Evolutionary conservation across 2,888 invertebrate species (phyloP), one percentile per base, ranked within the genome.

Genomic region (Zygogramma bicolorata): DNA sequence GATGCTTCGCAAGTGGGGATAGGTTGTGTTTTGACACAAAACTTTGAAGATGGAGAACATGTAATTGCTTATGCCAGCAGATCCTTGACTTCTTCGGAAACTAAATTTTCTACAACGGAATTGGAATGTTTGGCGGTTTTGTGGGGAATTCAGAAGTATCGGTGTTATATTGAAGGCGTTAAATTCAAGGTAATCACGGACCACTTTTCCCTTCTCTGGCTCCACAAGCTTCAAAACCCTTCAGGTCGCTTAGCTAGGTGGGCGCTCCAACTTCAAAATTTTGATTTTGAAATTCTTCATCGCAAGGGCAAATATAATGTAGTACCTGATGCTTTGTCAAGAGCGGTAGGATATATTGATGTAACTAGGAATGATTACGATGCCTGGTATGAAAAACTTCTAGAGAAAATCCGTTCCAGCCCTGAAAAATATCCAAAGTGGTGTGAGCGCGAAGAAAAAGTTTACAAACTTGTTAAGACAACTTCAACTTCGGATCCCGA

Each of bases 141-240:
- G 5, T 80, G 79, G 77, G 75, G 72, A 13, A 34, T 78, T 6
- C 75, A 79, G 40, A 76, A 80, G 34, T 60, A 78, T 10, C 40
- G 76, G 49, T 68, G 27, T 13, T 80, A 78, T 68, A 31, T 31
- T 7, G 31, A 31, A 7, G 31, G 31, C 5, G 31, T 31, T 31
- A 31, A 31, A 31, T 31, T n/a, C 80, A 10, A 77, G 46, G 46
- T 46, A 3, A 6, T 46, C n/a, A 46, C 46, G 46, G 46, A 46
- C 18, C 46, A 46, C 18, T 46, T 46, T 46, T 10, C 4, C 5
- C 46, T 46, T 18, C 10, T 46, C 3, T 46, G 4, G 46, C 15
- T 65, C 15, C 15, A 65, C 15, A 65, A 65, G 8, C 65, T 58
- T 59, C n/a, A 65, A 27, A 59, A 65, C 18, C 65, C 60, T 59